phyloP scores from a whole-genome alignment of 2,888 invertebrate species.

The Trichogramma dendrolimi region DNA sequence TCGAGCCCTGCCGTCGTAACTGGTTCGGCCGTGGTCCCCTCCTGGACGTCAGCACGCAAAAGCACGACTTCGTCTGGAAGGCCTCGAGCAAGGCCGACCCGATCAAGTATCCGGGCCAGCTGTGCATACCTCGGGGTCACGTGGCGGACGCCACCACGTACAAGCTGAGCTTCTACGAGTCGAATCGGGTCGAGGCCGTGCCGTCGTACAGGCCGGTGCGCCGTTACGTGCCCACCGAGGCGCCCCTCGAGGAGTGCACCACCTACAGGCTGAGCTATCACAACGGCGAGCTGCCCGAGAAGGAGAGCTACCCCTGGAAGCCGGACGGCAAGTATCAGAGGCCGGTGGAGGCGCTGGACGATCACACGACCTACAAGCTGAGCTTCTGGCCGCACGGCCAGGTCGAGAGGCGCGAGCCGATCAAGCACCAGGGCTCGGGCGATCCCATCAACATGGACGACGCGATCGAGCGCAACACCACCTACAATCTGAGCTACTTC shows the following conservation, averaged over 20 bases:
- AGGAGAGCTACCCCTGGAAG: constrained; percentile 38
- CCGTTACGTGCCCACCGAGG: constrained; percentile 55
- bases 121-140: constrained; percentile 14
- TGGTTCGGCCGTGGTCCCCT: constrained; percentile 59
- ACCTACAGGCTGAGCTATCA: constrained; percentile 60
- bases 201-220: constrained; percentile 54
- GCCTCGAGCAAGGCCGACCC: constrained; percentile 13
- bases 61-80: constrained; percentile 63
- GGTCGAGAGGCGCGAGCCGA: constrained; percentile 34
- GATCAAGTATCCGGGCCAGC: constrained; percentile 9
- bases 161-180: constrained; percentile 61
- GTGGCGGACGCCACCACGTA: constrained; percentile 61
- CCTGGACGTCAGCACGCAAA: constrained; percentile 69
- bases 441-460: constrained; percentile 45
- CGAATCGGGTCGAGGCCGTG: constrained; percentile 52
- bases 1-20: constrained; percentile 38
- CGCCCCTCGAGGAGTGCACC: constrained; percentile 57
- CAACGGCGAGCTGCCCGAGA: constrained; percentile 41
- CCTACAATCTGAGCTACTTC: constrained; percentile 46
- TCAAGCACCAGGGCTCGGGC: constrained; percentile 30
- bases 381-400: constrained; percentile 46
- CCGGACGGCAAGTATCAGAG: constrained; percentile 34
- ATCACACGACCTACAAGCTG: constrained; percentile 44
- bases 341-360: constrained; percentile 40
- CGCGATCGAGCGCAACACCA: constrained; percentile 35